Conservation (phyloP, 1,140 invertebrate species). For the Euwallacea fornicatus region DNA sequence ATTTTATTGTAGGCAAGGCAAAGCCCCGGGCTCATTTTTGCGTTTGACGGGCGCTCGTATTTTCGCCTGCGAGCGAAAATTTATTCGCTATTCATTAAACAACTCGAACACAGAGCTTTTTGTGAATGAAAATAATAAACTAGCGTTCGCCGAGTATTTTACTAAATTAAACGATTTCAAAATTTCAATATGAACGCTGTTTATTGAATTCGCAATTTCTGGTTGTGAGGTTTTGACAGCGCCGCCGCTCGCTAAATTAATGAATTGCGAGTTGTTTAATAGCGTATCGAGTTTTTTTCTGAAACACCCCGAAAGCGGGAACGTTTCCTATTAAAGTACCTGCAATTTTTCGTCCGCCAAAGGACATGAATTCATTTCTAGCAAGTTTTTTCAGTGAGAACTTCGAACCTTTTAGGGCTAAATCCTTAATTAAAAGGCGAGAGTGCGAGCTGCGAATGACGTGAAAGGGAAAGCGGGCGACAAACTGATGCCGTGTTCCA, state of each 20-base stretch:
- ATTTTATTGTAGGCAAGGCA: slow-evolving; percentile 7
- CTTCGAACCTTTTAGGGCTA: too few species aligned
- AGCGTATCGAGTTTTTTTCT: too few species aligned
- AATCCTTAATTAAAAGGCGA: not conserved
- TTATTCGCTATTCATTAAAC: slow-evolving; percentile 25
- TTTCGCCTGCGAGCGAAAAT: slow-evolving; percentile 12
- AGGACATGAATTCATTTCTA: too few species aligned
- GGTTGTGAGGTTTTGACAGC: slow-evolving; percentile 21
- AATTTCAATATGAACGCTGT: slow-evolving; percentile 21
- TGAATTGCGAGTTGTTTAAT: too few species aligned
- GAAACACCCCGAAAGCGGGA: too few species aligned
- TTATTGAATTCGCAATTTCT: slow-evolving; percentile 20
- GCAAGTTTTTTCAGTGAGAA: too few species aligned
- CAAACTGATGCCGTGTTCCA: not conserved
- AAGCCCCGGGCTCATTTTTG: slow-evolving; percentile 9
- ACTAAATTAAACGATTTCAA: slow-evolving; percentile 20
- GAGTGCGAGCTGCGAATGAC: not conserved
- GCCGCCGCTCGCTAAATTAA: not conserved
- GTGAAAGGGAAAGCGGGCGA: not conserved
- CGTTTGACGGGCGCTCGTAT: slow-evolving; percentile 21
- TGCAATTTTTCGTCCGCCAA: too few species aligned
- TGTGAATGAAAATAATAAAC: slow-evolving; percentile 27
- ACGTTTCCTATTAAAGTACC: too few species aligned
- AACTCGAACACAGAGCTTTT: slow-evolving; percentile 24
- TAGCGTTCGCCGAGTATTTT: slow-evolving; percentile 13